These are phyloP conservation scores for Ophthalmolycus amberensis DNA, from an alignment of 2,113 vertebrate genomes.

Conservation along the genomic window DNA sequence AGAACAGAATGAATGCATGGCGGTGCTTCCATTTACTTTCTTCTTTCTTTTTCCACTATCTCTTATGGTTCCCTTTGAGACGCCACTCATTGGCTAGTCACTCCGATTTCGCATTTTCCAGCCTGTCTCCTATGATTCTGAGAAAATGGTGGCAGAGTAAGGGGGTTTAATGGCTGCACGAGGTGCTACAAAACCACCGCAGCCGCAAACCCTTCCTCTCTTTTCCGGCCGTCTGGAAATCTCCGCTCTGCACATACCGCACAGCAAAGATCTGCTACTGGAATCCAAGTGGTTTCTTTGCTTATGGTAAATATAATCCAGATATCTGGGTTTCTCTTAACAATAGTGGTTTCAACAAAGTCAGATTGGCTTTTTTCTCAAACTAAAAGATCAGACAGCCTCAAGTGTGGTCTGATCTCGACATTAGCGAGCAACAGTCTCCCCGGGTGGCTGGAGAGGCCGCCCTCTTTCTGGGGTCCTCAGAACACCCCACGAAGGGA, in stretches of 20 bases:
- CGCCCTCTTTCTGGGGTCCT: conserved; percentile 43
- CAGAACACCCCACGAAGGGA: conserved; percentile 61
- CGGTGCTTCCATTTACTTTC: background rate
- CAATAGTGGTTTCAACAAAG: background rate
- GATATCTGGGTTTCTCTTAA: conserved; percentile 11
- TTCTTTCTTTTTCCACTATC: conserved; percentile 16
- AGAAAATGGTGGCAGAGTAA: conserved; percentile 9
- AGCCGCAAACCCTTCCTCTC: conserved; percentile 47
- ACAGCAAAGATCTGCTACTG: conserved; percentile 20
- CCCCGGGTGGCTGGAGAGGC: conserved; percentile 26
- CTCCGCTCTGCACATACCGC: conserved; percentile 21
- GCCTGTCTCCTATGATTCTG: conserved; percentile 28
- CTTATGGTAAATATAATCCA: conserved; percentile 43
- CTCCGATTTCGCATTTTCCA: conserved; percentile 47
- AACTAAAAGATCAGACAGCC: conserved; percentile 10
- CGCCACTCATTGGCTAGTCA: conserved; percentile 45
- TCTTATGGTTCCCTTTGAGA: conserved; percentile 21
- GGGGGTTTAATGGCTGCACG: conserved; percentile 40
- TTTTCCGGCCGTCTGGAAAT: conserved; percentile 58
- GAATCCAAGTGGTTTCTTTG: conserved; percentile 24
- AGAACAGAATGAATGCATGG: background rate
- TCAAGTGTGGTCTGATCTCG: conserved; percentile 21
- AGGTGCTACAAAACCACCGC: conserved; percentile 48
- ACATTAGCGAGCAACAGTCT: conserved; percentile 19
- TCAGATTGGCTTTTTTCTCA: background rate